These are phyloP conservation scores for Spheniscus humboldti DNA, from an alignment of 2,797 vertebrate genomes.

Conservation along the genomic window DNA sequence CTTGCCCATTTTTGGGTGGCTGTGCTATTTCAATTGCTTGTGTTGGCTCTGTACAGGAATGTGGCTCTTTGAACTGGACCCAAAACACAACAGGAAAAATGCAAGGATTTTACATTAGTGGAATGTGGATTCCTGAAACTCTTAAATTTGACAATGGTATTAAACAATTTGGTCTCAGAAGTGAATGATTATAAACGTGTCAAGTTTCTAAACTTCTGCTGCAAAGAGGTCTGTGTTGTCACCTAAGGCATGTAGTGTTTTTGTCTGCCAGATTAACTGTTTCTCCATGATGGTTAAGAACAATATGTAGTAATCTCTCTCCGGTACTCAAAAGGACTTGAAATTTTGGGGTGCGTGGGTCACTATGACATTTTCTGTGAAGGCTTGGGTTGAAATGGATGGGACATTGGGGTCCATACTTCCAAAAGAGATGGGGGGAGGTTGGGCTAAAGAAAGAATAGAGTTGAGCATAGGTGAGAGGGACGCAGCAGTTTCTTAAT, in stretches of 20 bases:
- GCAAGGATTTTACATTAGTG: neutral
- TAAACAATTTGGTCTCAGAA: neutral
- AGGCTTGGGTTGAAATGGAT: neutral
- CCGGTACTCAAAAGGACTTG: neutral
- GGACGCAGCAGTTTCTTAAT: neutral
- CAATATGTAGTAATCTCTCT: neutral
- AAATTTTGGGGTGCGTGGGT: accelerated
- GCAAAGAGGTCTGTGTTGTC: neutral
- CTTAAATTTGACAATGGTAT: neutral
- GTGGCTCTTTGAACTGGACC: neutral
- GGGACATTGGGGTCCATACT: neutral
- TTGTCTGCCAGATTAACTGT: neutral
- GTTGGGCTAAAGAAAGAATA: neutral
- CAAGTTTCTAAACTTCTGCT: neutral
- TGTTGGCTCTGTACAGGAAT: neutral
- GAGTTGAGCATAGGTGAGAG: neutral
- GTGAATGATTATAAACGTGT: neutral
- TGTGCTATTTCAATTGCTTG: neutral
- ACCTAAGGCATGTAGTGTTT: neutral
- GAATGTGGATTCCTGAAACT: neutral
- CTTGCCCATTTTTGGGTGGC: neutral
- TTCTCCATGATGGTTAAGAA: neutral
- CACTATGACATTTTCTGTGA: neutral
- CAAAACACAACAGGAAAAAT: neutral
- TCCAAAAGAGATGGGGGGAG: neutral